phyloP scores from a whole-genome alignment of 2,888 invertebrate species.

The Lordiphosa fenestrarum region DNA sequence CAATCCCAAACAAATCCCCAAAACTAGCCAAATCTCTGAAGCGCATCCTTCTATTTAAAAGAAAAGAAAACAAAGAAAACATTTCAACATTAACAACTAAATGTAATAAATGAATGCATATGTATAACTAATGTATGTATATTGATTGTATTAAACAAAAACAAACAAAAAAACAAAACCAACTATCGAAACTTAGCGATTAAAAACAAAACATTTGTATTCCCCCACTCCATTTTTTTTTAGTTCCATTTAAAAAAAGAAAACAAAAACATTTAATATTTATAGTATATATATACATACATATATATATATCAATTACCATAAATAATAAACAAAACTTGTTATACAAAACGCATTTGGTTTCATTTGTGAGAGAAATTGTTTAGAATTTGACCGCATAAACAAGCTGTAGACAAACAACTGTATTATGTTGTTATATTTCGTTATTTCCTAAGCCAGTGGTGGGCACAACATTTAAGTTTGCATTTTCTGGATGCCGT shows the following conservation, averaged over 20 bases:
- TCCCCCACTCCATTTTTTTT: constrained; percentile 27
- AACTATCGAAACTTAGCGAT: constrained; percentile 23
- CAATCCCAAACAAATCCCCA: not conserved
- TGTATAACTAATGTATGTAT: constrained; percentile 27
- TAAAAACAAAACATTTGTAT: constrained; percentile 16
- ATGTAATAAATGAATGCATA: constrained; percentile 14
- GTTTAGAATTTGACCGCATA: too few species aligned
- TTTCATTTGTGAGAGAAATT: too few species aligned
- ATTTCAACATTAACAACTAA: constrained; percentile 9
- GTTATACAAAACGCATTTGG: constrained; percentile 54
- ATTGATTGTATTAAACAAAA: constrained; percentile 24
- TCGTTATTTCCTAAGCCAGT: too few species aligned
- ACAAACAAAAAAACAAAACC: constrained; percentile 1
- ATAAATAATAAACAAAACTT: constrained; percentile 62
- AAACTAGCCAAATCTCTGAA: constrained; percentile 9
- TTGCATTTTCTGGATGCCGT: too few species aligned
- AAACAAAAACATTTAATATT: constrained; percentile 27
- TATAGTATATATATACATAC: constrained; percentile 38
- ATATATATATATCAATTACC: constrained; percentile 46
- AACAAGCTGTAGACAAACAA: too few species aligned
- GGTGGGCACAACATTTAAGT: too few species aligned
- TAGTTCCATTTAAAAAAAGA: constrained; percentile 33
- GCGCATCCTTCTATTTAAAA: constrained; percentile 2
- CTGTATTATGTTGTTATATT: too few species aligned
- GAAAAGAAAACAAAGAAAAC: not conserved